Evolutionary conservation across 2,888 invertebrate genomes (phyloP), one percentile per base, ranked within the genome.

Genomic region (Plebejus melissa): DNA sequence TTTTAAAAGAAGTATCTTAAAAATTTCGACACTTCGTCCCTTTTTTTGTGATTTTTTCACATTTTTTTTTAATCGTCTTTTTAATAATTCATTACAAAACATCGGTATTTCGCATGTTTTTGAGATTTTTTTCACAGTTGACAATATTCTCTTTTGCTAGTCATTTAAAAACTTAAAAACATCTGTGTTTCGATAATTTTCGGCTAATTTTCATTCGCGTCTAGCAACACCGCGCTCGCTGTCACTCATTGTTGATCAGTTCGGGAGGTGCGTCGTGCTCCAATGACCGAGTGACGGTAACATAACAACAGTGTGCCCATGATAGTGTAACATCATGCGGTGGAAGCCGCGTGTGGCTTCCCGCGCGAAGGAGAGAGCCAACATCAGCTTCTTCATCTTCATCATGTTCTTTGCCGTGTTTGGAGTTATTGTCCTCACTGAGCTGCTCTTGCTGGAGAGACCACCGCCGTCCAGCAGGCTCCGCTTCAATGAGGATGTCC

Each of bases 371-470:
- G 97, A 97, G 88, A 95, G 97, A 81, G 97, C 97, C 81, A 96
- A 97, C 88, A 96, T 97, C 95, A 97, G 97, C 85, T 98, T 98
- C 92, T 96, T 98, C 90, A 96, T 98, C 87, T 97, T 98, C 79
- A 95, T 98, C 82, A 97, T 97, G 94, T 98, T 98, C 90, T 97
- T 98, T 89, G 97, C 96, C 69, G 96, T 98, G 77, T 98, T 98
- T 87, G 97, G 97, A 72, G 94, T 97, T 82, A 98, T 98, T 84
- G 96, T 98, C 78, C 94, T 98, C 81, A 97, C 98, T 79, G 98
- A 98, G 91, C 96, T 98, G 82, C 95, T 97, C 84, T 89, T 88
- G 78, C 90, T 91, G 82, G 93, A 94, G 80, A 88, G 92, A 74
- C 92, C 72, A 2, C 1, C 72, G 50, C 72, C 50, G 6, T 81